Evolutionary conservation across 2,888 invertebrate species (phyloP), one percentile per base, ranked within the genome.

Genomic region (Anthophora plumipes): DNA sequence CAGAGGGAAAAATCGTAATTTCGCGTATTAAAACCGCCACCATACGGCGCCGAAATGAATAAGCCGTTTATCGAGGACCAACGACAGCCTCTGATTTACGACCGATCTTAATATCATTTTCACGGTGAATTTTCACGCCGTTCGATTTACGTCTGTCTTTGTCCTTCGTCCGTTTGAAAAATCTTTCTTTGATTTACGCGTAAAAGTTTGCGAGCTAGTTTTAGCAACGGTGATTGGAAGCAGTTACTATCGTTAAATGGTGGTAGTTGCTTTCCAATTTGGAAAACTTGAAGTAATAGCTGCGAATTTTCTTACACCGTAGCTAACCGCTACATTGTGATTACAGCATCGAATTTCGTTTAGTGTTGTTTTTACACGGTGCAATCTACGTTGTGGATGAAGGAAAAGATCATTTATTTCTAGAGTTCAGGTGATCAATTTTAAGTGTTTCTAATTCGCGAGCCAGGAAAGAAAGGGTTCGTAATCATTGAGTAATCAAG

Each of bases 81-180:
- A 2, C 25, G 57, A 59, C 41, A 12, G n/a, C 59, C 66, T 60
- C 12, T 70, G 70, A 37, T 66, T 69, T 75, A 69, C 55, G 61
- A 37, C 6, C 20, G 20, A 68, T 6, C 43, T n/a, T 57, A 41
- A 55, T 61, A 54, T n/a, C 39, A 39, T 77, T 71, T 66, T 46
- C 37, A 9, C 20, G 9, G 48, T n/a, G 17, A 11, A 12, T 37
- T 17, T 39, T 5, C 0, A 12, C n/a, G 14, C 12, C 43, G 25
- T 25, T 8, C n/a, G 6, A 46, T 57, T 48, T 22, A 43, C 20
- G 0, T 39, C n/a, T n/a, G n/a, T n/a, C n/a, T n/a, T n/a, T n/a
- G n/a, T n/a, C n/a, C n/a, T n/a, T n/a, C n/a, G n/a, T n/a, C n/a
- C n/a, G n/a, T n/a, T n/a, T n/a, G n/a, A n/a, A n/a, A n/a, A n/a